Conservation (phyloP, 2,113 vertebrate species). For the Amazona vittata region DNA sequence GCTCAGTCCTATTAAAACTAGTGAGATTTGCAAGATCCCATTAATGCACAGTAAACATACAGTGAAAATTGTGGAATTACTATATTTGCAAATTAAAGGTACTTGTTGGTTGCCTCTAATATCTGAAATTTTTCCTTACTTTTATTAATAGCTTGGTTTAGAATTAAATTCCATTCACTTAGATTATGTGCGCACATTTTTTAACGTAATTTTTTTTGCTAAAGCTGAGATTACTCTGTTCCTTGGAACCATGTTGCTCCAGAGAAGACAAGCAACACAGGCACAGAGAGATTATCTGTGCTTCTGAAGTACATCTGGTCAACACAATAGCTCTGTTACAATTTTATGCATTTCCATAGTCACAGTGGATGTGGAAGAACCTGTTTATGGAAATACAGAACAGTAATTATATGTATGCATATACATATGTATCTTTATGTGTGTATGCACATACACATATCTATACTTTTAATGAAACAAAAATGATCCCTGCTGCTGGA, state of each 20-base stretch:
- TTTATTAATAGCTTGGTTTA: neutral
- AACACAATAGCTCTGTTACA: neutral
- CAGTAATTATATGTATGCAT: neutral
- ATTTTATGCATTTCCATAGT: neutral
- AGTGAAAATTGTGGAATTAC: neutral
- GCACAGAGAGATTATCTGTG: neutral
- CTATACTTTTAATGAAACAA: neutral
- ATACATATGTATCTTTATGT: neutral
- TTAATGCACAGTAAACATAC: neutral
- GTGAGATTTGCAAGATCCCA: neutral
- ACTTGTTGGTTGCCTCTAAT: neutral
- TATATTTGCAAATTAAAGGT: neutral
- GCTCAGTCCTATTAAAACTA: neutral
- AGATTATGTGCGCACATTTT: neutral
- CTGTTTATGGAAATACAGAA: neutral
- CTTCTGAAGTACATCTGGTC: neutral
- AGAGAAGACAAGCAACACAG: neutral
- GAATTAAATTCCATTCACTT: neutral
- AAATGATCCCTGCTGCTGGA: neutral
- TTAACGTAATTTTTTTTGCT: neutral
- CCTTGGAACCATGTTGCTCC: neutral
- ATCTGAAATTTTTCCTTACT: neutral
- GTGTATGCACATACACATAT: neutral
- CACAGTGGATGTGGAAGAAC: neutral
- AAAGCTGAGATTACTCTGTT: neutral